Conservation (phyloP, 2,797 vertebrate genomes). For the Leucoraja ocellata region DNA sequence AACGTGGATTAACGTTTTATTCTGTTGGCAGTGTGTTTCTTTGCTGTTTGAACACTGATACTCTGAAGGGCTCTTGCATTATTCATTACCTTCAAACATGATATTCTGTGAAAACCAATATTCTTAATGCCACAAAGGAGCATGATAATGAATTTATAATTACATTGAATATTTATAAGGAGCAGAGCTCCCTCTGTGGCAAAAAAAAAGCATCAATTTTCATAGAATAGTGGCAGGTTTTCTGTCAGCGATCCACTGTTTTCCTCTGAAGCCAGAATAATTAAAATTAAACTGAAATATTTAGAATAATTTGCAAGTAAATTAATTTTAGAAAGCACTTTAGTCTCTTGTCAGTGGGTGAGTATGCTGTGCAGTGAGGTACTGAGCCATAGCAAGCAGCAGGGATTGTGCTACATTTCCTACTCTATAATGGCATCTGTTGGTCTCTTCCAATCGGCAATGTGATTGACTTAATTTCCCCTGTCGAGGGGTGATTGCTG, state of each 20-base stretch:
- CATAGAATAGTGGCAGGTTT: conserved; percentile 29
- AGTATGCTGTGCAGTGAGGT: background rate
- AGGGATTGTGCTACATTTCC: background rate
- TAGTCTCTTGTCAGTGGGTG: conserved; percentile 1
- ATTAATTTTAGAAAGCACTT: conserved; percentile 17
- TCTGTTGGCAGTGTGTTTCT: conserved; percentile 14
- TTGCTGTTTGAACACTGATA: conserved; percentile 22
- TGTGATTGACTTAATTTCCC: background rate
- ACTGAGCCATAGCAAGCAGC: background rate
- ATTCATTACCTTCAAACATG: conserved; percentile 36
- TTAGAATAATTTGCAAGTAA: conserved; percentile 32
- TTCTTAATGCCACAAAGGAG: conserved; percentile 34
- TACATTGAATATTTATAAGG: conserved; percentile 37
- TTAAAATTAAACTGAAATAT: conserved; percentile 24
- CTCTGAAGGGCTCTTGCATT: conserved; percentile 28
- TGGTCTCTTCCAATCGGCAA: background rate
- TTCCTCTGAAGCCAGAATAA: conserved; percentile 33
- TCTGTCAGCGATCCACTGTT: conserved; percentile 29
- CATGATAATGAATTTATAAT: conserved; percentile 36
- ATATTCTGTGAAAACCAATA: conserved; percentile 36
- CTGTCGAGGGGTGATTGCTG: background rate
- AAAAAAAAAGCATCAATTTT: conserved; percentile 18
- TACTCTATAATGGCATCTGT: background rate
- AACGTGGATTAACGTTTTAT: conserved; percentile 9
- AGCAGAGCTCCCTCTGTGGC: conserved; percentile 6